A percentile compares a stretch with the other conserved stretches of the same genome.
Conservation (phyloP, 1,140 invertebrate genomes). For the Meloidogyne floridensis region DNA sequence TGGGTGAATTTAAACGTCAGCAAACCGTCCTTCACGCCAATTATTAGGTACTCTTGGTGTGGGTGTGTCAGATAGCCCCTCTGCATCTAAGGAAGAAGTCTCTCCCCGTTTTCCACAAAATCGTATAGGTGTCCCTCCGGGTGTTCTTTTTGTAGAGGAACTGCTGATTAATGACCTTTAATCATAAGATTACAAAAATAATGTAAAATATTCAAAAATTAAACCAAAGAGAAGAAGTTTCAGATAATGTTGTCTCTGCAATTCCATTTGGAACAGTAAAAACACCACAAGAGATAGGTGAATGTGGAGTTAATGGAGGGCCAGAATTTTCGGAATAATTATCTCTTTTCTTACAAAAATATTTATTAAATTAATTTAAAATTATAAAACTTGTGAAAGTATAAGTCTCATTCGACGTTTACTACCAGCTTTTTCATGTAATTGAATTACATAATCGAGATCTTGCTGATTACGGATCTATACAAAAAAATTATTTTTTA, state of each 20-base stretch:
- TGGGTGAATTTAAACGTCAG: not conserved
- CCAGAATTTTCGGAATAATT: constrained; percentile 20
- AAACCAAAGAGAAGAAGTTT: constrained; percentile 51
- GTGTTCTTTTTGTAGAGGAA: constrained; percentile 18
- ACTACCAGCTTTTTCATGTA: constrained; percentile 40
- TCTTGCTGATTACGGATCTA: constrained; percentile 48
- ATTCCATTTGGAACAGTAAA: constrained; percentile 10
- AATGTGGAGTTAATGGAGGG: not conserved
- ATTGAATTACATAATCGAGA: constrained; percentile 45
- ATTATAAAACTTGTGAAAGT: constrained; percentile 23
- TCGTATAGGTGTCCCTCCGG: constrained; percentile 32
- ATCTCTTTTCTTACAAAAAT: not conserved
- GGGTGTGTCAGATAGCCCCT: not conserved
- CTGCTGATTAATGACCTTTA: constrained; percentile 11
- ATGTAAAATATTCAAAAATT: constrained; percentile 17
- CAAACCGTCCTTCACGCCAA: constrained; percentile 44
- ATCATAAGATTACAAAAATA: not conserved
- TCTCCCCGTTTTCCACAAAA: constrained; percentile 5
- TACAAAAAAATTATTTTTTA: not conserved
- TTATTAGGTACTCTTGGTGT: constrained; percentile 31
- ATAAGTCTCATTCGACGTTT: constrained; percentile 48
- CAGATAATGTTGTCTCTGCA: constrained; percentile 46
- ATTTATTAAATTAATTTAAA: not conserved
- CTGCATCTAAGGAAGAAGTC: not conserved
- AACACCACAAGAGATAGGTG: not conserved